Conservation (phyloP, 2,888 invertebrate genomes). For the Eupithecia inturbata region DNA sequence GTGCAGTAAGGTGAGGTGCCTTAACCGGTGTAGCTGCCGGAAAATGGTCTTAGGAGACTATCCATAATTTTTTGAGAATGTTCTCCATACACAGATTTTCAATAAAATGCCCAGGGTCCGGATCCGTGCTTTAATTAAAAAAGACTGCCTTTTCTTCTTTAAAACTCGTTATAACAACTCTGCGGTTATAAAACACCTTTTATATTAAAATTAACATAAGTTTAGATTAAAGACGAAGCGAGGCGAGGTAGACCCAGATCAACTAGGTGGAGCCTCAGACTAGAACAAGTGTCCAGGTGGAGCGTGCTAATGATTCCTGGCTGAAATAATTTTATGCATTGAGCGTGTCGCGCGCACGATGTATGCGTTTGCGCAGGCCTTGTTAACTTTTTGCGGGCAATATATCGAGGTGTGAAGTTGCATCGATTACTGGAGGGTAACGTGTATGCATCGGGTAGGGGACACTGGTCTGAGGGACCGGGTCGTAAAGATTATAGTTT, state of each 20-base stretch:
- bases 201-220: not conserved
- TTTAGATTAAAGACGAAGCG: not conserved
- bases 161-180: too few relatives aligned
- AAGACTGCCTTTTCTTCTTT: too few relatives aligned
- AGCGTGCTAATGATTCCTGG: constrained; percentile 53
- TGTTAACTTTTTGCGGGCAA: constrained; percentile 50
- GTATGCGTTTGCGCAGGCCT: constrained; percentile 42
- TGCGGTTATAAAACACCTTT: not conserved
- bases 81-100: too few relatives aligned
- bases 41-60: too few relatives aligned
- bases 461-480: not conserved
- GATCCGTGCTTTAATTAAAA: too few relatives aligned
- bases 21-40: too few relatives aligned
- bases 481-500: not conserved
- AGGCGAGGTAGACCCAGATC: not conserved
- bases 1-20: too few relatives aligned
- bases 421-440: not conserved
- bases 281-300: constrained; percentile 1
- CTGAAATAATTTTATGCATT: constrained; percentile 65
- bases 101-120: too few relatives aligned
- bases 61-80: too few relatives aligned
- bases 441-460: not conserved
- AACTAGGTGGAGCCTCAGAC: not conserved
- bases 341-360: constrained; percentile 54
- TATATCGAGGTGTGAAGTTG: constrained; percentile 51